These are phyloP conservation scores for Gymnocheta viridis DNA, from an alignment of 2,888 invertebrate species.

Conservation along the genomic window DNA sequence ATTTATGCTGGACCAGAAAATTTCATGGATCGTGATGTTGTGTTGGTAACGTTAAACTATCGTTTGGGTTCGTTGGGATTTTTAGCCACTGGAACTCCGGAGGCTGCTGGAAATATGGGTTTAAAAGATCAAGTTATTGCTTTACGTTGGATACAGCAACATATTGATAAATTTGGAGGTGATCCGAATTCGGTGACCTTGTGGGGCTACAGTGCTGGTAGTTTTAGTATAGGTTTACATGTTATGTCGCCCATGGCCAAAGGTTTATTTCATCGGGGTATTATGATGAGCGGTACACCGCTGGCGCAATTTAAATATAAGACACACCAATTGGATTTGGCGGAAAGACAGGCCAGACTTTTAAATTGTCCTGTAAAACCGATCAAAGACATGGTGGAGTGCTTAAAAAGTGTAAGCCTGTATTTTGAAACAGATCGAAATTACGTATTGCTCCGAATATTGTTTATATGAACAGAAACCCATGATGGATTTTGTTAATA, in stretches of 20 bases:
- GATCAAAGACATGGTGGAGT: conserved; percentile 83
- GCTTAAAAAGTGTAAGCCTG: conserved; percentile 83
- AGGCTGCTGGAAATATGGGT: conserved; percentile 87
- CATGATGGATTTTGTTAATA: conserved; percentile 75
- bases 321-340: conserved; percentile 83
- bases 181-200: conserved; percentile 86
- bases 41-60: conserved; percentile 86
- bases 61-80: conserved; percentile 84
- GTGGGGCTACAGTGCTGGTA: conserved; percentile 84
- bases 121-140: conserved; percentile 87
- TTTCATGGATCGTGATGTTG: conserved; percentile 85
- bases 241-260: conserved; percentile 86
- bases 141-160: conserved; percentile 85
- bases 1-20: conserved; percentile 83
- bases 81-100: conserved; percentile 85
- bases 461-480: conserved; percentile 71
- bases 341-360: conserved; percentile 85
- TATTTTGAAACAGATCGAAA: neutral
- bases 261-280: conserved; percentile 87
- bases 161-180: conserved; percentile 87
- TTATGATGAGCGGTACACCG: conserved; percentile 86
- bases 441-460: neutral
- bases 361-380: conserved; percentile 84
- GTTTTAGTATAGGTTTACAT: conserved; percentile 83
- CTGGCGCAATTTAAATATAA: conserved; percentile 83